Percentiles rank a stretch among this genome's conserved stretches.
phyloP scores from a whole-genome alignment of 2,888 invertebrate species.

The Conchocele bisecta region DNA sequence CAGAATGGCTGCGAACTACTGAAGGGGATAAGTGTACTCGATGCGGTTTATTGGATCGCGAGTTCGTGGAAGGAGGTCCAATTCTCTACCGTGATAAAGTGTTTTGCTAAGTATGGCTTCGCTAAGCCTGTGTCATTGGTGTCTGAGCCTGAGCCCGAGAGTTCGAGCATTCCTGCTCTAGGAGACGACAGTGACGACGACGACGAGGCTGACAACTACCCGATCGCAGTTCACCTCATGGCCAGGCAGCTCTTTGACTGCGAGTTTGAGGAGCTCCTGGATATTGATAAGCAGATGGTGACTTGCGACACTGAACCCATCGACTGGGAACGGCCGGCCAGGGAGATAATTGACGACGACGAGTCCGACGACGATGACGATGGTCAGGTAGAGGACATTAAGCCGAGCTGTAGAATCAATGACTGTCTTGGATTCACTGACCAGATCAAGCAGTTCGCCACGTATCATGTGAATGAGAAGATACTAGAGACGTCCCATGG shows the following conservation, averaged over 20 bases:
- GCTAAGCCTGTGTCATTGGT: no score
- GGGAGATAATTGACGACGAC: not conserved
- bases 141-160: no score
- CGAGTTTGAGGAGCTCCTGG: not conserved
- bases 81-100: no score
- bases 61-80: no score
- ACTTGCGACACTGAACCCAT: not conserved
- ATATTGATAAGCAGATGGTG: not conserved
- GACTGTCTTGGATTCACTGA: not conserved
- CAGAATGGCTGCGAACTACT: not conserved
- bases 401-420: not conserved
- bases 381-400: not conserved
- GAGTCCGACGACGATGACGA: not conserved
- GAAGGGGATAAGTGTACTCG: not conserved
- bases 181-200: not conserved
- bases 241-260: conserved; percentile 2
- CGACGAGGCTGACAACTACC: conserved; percentile 6
- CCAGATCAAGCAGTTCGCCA: not conserved
- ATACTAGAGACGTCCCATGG: not conserved
- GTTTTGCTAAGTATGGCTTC: no score
- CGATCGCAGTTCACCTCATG: not conserved
- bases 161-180: no score
- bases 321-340: conserved; percentile 1
- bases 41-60: no score
- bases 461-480: not conserved